Conservation (phyloP, 2,888 invertebrate genomes). For the Tolmerus cingulatus region DNA sequence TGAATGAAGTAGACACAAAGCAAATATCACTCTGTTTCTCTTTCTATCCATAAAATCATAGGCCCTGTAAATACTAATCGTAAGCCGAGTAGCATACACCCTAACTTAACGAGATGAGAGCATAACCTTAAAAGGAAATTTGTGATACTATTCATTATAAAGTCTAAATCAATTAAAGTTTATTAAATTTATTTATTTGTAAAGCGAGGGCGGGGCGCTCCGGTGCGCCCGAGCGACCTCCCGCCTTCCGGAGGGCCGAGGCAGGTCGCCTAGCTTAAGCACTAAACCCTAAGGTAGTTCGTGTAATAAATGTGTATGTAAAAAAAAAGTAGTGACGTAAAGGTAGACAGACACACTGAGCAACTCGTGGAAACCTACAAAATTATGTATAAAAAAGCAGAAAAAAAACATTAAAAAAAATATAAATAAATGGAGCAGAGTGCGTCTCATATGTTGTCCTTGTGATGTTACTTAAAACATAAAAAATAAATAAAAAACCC, state of each 20-base stretch:
- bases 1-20: not conserved
- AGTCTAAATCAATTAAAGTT: conserved; percentile 41
- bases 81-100: conserved; percentile 7
- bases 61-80: conserved; percentile 14
- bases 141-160: conserved; percentile 49
- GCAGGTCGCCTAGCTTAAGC: conserved; percentile 10
- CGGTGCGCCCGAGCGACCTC: not conserved
- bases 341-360: not conserved
- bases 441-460: conserved; percentile 40
- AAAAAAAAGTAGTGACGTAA: conserved; percentile 24
- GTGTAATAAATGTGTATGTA: conserved; percentile 40
- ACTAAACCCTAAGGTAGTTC: conserved; percentile 4
- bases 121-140: conserved; percentile 47
- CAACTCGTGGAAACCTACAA: conserved; percentile 24
- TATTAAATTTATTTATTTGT: conserved; percentile 44
- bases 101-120: conserved; percentile 33
- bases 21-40: conserved; percentile 38
- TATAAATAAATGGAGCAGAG: conserved; percentile 5
- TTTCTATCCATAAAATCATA: conserved; percentile 16
- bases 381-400: conserved; percentile 13
- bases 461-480: conserved; percentile 45
- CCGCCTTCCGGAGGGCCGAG: not conserved
- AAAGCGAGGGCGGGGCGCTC: not conserved
- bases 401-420: conserved; percentile 2
- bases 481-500: not conserved